Evolutionary conservation across 2,888 invertebrate species (phyloP).

Genomic region (Penaeus monodon): DNA sequence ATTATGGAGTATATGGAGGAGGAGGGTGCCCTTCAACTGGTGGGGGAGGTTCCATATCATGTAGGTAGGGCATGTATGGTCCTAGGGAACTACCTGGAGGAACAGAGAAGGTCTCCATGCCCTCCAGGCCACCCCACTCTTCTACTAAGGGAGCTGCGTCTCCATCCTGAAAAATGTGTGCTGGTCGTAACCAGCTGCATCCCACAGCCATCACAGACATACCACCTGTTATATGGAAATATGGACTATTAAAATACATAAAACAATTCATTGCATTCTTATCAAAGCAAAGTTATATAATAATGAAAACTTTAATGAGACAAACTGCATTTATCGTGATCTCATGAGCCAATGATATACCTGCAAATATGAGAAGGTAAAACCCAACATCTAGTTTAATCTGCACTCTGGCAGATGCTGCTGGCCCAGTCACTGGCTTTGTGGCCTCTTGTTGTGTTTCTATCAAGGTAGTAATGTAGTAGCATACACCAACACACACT

Average conservation of each 20-base stretch:
- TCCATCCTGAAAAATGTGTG: constrained; percentile 43
- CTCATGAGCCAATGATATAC: neutral
- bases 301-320: neutral
- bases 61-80: constrained; percentile 34
- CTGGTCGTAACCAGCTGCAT: constrained; percentile 50
- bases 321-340: no score
- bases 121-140: constrained; percentile 53
- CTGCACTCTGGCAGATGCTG: constrained; percentile 28
- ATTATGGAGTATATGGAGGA: constrained; percentile 48
- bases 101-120: constrained; percentile 39
- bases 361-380: constrained; percentile 46
- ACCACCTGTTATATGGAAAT: neutral
- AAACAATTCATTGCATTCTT: neutral
- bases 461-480: constrained; percentile 37
- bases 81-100: constrained; percentile 28
- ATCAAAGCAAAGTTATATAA: no score
- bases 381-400: constrained; percentile 45
- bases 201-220: constrained; percentile 45
- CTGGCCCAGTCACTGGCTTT: constrained; percentile 30
- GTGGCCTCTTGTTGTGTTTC: constrained; percentile 44
- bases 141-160: constrained; percentile 47
- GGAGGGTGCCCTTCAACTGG: constrained; percentile 54
- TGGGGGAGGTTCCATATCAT: constrained; percentile 42
- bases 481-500: constrained; percentile 42
- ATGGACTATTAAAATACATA: neutral